Conservation (phyloP, 2,113 vertebrate species). For the Anoplopoma fimbria region DNA sequence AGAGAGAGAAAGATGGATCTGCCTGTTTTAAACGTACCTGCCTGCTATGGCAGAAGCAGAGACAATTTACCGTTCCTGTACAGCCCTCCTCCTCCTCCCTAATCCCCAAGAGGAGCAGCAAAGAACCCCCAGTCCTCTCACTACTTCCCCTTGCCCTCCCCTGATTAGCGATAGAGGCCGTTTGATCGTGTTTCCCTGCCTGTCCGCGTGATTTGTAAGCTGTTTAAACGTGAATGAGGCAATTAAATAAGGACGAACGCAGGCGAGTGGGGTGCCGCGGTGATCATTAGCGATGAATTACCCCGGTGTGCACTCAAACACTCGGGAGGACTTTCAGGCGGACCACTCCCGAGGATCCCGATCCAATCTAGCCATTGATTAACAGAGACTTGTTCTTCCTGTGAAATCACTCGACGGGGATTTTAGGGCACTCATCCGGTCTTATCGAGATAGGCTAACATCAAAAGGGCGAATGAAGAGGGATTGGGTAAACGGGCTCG, state of each 20-base stretch:
- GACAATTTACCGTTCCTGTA: slow-evolving; percentile 75
- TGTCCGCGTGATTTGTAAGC: slow-evolving; percentile 82
- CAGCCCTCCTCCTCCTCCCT: slow-evolving; percentile 53
- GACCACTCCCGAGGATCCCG: slow-evolving; percentile 75
- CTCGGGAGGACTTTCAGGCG: slow-evolving; percentile 77
- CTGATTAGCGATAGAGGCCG: slow-evolving; percentile 71
- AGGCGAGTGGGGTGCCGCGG: slow-evolving; percentile 72
- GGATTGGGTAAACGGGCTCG: slow-evolving; percentile 76
- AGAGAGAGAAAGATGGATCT: slow-evolving; percentile 65
- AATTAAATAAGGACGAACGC: slow-evolving; percentile 78
- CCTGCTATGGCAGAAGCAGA: slow-evolving; percentile 63
- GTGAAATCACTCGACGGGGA: slow-evolving; percentile 81
- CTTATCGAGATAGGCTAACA: slow-evolving; percentile 81
- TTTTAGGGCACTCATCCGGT: slow-evolving; percentile 82
- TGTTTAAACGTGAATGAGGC: slow-evolving; percentile 81
- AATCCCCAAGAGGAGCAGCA: slow-evolving; percentile 65
- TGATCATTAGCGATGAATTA: slow-evolving; percentile 83
- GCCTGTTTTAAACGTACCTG: slow-evolving; percentile 75
- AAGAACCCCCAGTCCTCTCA: slow-evolving; percentile 58
- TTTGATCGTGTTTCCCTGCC: slow-evolving; percentile 80
- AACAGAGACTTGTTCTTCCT: slow-evolving; percentile 82
- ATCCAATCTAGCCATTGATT: slow-evolving; percentile 85
- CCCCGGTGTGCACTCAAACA: slow-evolving; percentile 77
- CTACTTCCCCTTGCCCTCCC: slow-evolving; percentile 54
- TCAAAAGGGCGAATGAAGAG: slow-evolving; percentile 81